Evolutionary conservation across 2,113 vertebrate genomes (phyloP).

Genomic region (Castor canadensis): DNA sequence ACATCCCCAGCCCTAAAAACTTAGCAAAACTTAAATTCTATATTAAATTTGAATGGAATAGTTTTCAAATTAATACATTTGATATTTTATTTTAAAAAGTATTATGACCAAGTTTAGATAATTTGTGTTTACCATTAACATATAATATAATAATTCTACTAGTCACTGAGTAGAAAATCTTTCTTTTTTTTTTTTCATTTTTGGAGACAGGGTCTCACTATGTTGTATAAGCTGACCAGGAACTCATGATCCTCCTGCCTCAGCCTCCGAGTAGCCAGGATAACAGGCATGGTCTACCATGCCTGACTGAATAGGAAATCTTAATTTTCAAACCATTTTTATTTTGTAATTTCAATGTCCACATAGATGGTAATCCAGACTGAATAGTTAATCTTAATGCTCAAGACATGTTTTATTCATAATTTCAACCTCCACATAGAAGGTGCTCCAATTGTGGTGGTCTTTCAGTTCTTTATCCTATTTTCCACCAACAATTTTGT

Average conservation of each 20-base stretch:
- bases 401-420: slow-evolving; percentile 30
- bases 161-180: background rate
- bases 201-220: background rate
- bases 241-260: background rate
- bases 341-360: background rate
- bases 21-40: slow-evolving; percentile 1
- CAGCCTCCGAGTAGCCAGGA: background rate
- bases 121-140: background rate
- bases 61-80: slow-evolving; percentile 22
- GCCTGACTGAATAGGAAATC: background rate
- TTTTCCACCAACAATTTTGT: slow-evolving; percentile 8
- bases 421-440: background rate
- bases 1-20: background rate
- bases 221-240: background rate
- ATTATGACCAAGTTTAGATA: slow-evolving; percentile 17
- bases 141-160: background rate
- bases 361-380: too few species aligned
- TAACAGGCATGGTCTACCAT: background rate
- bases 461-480: slow-evolving; percentile 31
- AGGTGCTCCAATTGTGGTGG: background rate
- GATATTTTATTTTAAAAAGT: slow-evolving; percentile 20
- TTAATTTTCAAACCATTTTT: slow-evolving; percentile 33
- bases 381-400: too few species aligned
- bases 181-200: background rate
- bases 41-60: slow-evolving; percentile 17